Percentiles rank a stretch among this genome's conserved stretches.
Evolutionary conservation across 1,140 invertebrate genomes (phyloP).

Genomic region (Pachypeltis micranthus): DNA sequence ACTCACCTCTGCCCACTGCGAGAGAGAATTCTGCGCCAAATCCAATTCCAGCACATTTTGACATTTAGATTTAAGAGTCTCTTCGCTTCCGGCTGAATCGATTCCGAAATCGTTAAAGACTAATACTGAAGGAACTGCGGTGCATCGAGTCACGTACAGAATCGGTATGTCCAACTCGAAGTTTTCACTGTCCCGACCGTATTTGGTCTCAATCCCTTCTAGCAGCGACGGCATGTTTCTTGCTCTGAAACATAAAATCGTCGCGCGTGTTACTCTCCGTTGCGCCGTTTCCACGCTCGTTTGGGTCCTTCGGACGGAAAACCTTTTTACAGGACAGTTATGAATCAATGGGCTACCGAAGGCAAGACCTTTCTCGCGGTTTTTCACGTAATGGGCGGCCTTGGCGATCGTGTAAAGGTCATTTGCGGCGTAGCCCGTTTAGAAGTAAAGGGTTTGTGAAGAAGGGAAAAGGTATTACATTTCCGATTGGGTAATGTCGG

Average conservation of each 20-base stretch:
- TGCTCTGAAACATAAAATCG: slow-evolving; percentile 16
- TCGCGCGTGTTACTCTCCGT: too few species aligned
- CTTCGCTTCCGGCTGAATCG: slow-evolving; percentile 68
- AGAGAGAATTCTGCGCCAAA: slow-evolving; percentile 76
- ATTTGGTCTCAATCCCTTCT: slow-evolving; percentile 74
- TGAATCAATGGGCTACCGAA: too few species aligned
- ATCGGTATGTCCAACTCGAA: slow-evolving; percentile 40
- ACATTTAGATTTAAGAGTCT: slow-evolving; percentile 63
- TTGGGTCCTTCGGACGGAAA: too few species aligned
- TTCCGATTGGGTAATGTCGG: too few species aligned
- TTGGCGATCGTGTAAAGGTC: too few species aligned
- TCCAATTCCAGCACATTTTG: slow-evolving; percentile 77
- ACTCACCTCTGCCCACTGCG: slow-evolving; percentile 75
- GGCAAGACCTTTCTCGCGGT: too few species aligned
- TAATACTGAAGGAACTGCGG: slow-evolving; percentile 65
- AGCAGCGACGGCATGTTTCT: slow-evolving; percentile 64
- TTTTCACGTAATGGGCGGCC: too few species aligned
- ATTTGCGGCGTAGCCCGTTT: too few species aligned
- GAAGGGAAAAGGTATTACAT: too few species aligned
- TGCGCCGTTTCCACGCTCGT: too few species aligned
- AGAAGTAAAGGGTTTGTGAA: too few species aligned
- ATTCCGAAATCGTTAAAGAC: slow-evolving; percentile 84
- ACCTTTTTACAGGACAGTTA: too few species aligned
- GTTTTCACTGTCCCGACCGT: slow-evolving; percentile 46
- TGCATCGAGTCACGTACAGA: slow-evolving; percentile 69